A percentile compares a stretch with the other conserved stretches of the same genome.
Conservation (phyloP, 2,113 vertebrate genomes). For the Gallinago jamesoni region DNA sequence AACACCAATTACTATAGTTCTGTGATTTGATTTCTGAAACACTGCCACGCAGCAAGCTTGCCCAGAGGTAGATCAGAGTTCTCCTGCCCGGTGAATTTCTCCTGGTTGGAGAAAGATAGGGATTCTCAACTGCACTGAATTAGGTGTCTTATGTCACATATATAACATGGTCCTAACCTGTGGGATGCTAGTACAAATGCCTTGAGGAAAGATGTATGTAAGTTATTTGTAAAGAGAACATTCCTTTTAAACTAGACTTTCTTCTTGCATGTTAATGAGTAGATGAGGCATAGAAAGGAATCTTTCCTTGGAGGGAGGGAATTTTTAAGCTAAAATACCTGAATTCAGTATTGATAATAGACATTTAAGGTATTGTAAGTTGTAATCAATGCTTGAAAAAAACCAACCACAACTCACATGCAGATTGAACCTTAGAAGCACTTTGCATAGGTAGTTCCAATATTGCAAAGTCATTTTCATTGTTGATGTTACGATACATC, state of each 20-base stretch:
- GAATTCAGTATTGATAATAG: background rate
- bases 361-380: background rate
- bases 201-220: background rate
- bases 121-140: background rate
- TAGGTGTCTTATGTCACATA: background rate
- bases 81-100: background rate
- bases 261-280: background rate
- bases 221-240: background rate
- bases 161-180: background rate
- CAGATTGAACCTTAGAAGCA: background rate
- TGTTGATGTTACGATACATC: background rate
- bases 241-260: background rate
- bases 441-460: background rate
- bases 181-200: background rate
- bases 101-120: background rate
- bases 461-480: background rate
- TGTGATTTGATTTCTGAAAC: background rate
- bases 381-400: background rate
- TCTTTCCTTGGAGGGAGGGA: background rate
- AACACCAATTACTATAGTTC: background rate
- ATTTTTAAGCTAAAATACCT: background rate
- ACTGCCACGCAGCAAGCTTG: background rate
- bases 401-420: no score
- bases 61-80: background rate
- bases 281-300: background rate